A percentile compares a stretch with the other conserved stretches of the same genome.
These are phyloP conservation scores for Haemorhous mexicanus DNA, from an alignment of 2,113 vertebrate genomes.

Conservation along the genomic window DNA sequence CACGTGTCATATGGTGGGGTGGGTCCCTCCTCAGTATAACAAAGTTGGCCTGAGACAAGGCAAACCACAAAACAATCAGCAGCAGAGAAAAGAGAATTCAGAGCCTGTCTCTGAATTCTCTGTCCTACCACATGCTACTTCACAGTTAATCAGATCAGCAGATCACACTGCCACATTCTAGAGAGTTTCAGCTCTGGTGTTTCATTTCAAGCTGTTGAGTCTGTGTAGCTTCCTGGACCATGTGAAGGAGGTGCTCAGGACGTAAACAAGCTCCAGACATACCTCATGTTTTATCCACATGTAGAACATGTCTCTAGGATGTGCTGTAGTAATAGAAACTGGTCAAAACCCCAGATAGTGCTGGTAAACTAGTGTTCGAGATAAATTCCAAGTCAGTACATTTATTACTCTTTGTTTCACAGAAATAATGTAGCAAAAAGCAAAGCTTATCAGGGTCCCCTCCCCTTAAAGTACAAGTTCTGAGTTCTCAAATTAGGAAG, in stretches of 20 bases:
- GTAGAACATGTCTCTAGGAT: background rate
- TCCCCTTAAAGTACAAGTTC: background rate
- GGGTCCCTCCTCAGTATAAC: background rate
- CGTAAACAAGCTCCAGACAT: background rate
- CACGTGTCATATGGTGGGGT: background rate
- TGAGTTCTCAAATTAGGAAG: background rate
- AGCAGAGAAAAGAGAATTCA: background rate
- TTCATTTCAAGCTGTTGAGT: background rate
- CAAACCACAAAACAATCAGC: background rate
- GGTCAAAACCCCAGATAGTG: background rate
- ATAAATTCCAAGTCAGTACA: background rate
- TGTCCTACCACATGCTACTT: background rate
- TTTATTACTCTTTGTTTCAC: background rate
- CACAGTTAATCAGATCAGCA: background rate
- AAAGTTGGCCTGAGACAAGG: background rate
- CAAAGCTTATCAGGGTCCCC: background rate
- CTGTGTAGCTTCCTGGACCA: background rate
- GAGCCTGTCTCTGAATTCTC: background rate
- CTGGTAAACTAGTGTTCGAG: background rate
- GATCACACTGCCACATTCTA: background rate
- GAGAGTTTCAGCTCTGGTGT: background rate
- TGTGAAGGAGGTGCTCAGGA: background rate
- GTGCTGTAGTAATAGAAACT: fast-evolving
- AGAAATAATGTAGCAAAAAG: background rate
- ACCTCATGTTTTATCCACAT: background rate